Evolutionary conservation across 2,797 vertebrate genomes (phyloP).

Genomic region (Sebastes melanostomus): DNA sequence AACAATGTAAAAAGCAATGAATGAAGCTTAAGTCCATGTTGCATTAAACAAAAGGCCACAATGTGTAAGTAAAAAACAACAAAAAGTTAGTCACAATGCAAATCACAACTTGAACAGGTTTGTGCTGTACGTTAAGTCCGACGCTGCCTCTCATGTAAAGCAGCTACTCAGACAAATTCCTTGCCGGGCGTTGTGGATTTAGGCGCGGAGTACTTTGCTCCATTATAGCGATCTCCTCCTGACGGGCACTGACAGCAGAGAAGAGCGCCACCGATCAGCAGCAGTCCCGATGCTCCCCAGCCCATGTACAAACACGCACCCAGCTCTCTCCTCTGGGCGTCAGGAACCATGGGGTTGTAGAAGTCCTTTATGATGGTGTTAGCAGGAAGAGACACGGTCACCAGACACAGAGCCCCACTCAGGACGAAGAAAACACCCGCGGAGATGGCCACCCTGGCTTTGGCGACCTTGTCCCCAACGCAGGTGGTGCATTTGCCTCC

Average conservation of each 20-base stretch:
- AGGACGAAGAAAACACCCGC: constrained; percentile 81
- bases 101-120: constrained; percentile 23
- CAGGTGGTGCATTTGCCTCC: constrained; percentile 87
- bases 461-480: constrained; percentile 73
- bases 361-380: constrained; percentile 82
- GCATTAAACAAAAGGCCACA: constrained; percentile 14
- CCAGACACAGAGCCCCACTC: constrained; percentile 77
- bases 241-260: constrained; percentile 83
- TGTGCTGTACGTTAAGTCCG: not conserved
- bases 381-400: constrained; percentile 81
- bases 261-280: constrained; percentile 85
- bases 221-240: constrained; percentile 58
- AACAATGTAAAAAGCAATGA: not conserved
- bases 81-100: constrained; percentile 36
- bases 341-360: constrained; percentile 79
- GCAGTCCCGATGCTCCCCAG: constrained; percentile 87
- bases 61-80: constrained; percentile 35
- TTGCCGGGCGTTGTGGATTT: constrained; percentile 75
- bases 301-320: constrained; percentile 90
- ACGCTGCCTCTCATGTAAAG: not conserved
- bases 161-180: constrained; percentile 72
- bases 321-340: constrained; percentile 86
- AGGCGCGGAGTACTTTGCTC: constrained; percentile 66
- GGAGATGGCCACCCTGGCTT: constrained; percentile 78
- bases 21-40: not conserved